Percentiles rank a stretch among this genome's conserved stretches.
These are phyloP conservation scores for Hemaris fuciformis DNA, from an alignment of 2,888 invertebrate genomes.

Conservation along the genomic window DNA sequence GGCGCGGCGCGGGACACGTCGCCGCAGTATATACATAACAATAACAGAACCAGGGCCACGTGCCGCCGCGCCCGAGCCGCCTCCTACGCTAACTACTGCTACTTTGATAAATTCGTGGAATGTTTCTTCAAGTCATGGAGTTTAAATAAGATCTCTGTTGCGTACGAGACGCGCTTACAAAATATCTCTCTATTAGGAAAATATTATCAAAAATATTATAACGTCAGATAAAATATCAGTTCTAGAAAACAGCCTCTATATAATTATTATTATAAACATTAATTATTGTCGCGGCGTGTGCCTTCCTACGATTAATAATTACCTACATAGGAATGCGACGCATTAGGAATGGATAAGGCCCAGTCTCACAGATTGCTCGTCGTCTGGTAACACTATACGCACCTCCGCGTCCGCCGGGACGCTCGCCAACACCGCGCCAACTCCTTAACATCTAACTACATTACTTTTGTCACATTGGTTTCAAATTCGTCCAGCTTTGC, in stretches of 20 bases:
- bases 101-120: constrained; percentile 57
- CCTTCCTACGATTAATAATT: constrained; percentile 15
- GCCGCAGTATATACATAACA: background rate
- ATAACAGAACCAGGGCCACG: constrained; percentile 1
- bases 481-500: constrained; percentile 23
- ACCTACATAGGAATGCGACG: constrained; percentile 41
- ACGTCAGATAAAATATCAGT: constrained; percentile 10
- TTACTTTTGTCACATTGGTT: constrained; percentile 8
- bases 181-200: constrained; percentile 1
- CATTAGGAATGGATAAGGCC: constrained; percentile 45
- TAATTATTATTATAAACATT: constrained; percentile 1
- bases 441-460: background rate
- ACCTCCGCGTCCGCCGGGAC: constrained; percentile 14
- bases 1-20: background rate
- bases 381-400: constrained; percentile 52
- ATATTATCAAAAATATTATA: background rate
- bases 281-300: background rate
- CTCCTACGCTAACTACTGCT: constrained; percentile 21
- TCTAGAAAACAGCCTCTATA: constrained; percentile 8
- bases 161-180: background rate
- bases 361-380: constrained; percentile 54
- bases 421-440: background rate
- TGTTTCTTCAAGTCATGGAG: constrained; percentile 74
- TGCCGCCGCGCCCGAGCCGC: background rate
- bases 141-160: constrained; percentile 17